phyloP scores from a whole-genome alignment of 2,113 vertebrate species.

The Spermophilus dauricus region DNA sequence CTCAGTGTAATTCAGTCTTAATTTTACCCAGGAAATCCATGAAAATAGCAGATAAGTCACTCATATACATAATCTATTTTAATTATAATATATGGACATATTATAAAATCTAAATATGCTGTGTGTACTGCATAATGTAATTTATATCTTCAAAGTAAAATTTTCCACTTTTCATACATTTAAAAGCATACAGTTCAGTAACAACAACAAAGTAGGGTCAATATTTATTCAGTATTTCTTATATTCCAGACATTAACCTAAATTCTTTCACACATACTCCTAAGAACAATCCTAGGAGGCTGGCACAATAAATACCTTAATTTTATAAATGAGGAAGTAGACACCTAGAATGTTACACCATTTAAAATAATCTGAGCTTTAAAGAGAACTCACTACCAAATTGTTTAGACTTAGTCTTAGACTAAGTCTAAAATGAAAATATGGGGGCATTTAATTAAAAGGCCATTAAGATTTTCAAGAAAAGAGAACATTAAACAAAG shows the following conservation, averaged over 20 bases:
- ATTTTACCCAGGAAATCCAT: not conserved
- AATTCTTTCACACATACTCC: not conserved
- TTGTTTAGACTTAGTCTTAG: not conserved
- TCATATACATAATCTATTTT: not conserved
- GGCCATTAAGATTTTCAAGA: slow-evolving; percentile 1
- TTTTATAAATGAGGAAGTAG: slow-evolving; percentile 14
- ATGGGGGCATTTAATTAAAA: not conserved
- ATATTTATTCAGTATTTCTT: not conserved
- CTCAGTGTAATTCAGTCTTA: not conserved
- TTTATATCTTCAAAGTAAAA: not conserved
- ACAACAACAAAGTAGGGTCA: not conserved
- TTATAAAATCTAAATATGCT: not conserved
- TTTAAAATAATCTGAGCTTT: not conserved
- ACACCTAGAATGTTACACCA: not conserved
- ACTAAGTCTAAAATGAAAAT: not conserved
- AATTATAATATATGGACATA: not conserved
- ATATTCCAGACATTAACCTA: not conserved
- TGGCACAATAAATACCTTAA: not conserved
- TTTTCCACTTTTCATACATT: not conserved
- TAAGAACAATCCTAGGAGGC: not conserved
- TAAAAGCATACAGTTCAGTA: not conserved
- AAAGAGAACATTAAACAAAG: not conserved
- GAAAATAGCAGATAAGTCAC: not conserved
- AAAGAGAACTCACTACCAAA: not conserved
- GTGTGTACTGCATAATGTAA: not conserved